Conservation (phyloP, 2,888 invertebrate genomes). For the Amblyjoppa fuscipennis region DNA sequence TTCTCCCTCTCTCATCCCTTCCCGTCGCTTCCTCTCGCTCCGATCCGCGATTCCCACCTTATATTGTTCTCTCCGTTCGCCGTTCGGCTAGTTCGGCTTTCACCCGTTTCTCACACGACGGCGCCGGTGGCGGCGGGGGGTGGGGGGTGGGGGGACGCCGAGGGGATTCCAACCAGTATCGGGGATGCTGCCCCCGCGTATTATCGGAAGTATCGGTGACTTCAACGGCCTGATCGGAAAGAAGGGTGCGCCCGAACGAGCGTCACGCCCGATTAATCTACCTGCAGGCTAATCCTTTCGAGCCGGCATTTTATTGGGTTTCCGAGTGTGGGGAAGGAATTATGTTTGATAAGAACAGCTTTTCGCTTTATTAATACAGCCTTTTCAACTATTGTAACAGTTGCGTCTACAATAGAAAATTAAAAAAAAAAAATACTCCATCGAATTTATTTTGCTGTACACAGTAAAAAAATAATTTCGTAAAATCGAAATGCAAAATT, state of each 20-base stretch:
- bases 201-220: conserved; percentile 85
- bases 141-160: conserved; percentile 11
- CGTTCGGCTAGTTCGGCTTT: conserved; percentile 32
- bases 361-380: too few species aligned
- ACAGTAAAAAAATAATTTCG: too few species aligned
- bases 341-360: neutral
- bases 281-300: neutral
- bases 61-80: conserved; percentile 15
- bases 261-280: conserved; percentile 22
- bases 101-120: conserved; percentile 42
- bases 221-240: conserved; percentile 85
- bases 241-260: conserved; percentile 72
- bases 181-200: conserved; percentile 74
- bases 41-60: neutral
- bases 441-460: neutral
- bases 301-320: neutral
- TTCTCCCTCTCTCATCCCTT: conserved; percentile 73
- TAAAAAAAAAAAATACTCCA: too few species aligned
- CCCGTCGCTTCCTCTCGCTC: conserved; percentile 67
- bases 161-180: conserved; percentile 65
- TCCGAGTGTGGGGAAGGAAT: neutral
- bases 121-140: neutral
- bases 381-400: too few species aligned
- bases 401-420: too few species aligned
- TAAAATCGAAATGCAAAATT: too few species aligned